Base-by-base conservation (phyloP, 2,888 invertebrate genomes). In the Cerastis rubricosa region DNA sequence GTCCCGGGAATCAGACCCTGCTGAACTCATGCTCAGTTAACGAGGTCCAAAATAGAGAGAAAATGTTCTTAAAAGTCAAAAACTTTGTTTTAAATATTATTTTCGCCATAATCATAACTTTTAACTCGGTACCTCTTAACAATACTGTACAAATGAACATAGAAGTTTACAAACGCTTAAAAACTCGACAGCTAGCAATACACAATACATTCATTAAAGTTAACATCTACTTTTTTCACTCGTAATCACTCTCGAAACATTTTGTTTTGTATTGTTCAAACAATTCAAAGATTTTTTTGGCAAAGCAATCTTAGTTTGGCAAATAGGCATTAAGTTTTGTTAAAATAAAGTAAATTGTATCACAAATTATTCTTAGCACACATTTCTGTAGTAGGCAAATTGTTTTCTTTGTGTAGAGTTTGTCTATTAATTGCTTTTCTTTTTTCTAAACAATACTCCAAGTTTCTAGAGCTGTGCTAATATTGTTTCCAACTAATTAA, bases 241-340 rank as follows among this genome's bases (percentile, higher is more conserved):
- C 45, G 74, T 29, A 68, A 81, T 64, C 54, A 57, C 54, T 49
- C 59, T 72, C 25, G 45, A 72, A 72, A 78, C 72, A 73, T 64
- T 79, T 69, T 19, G 35, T 83, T 81, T 71, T 35, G 54, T 59
- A 78, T 61, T 66, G 51, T 25, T 83, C 43, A 70, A 70, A 71
- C 12, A 69, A 66, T 70, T 72, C 45, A 72, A 81, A 49, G 3
- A 35, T 69, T 72, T 70, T n/a, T 72, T 57, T 57, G 19, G 11
- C 12, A 65, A 84, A 65, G 74, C 45, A 71, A 71, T 80, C 51
- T 70, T 71, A 65, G 80, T 74, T 79, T 79, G 25, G 9, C 79
- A 83, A 83, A 78, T 54, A 77, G 43, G 61, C 76, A 78, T 80
- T 51, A 74, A 40, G 57, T 64, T 77, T 83, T 51, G 12, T 70